phyloP scores from a whole-genome alignment of 2,888 invertebrate species.

The Hydraecia micacea region DNA sequence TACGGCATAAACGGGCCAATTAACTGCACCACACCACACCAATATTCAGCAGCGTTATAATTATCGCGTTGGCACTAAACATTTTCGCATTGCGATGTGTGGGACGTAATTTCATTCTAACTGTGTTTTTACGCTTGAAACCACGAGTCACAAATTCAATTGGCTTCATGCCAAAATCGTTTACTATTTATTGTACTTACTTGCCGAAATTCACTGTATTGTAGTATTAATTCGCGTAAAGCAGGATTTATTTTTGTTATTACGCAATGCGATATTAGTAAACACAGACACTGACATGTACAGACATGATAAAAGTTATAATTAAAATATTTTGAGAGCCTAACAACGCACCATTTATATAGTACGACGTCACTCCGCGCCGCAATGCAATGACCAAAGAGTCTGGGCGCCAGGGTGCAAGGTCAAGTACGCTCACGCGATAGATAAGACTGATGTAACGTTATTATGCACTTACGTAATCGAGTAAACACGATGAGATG shows the following conservation, averaged over 20 bases:
- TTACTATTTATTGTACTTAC: constrained; percentile 52
- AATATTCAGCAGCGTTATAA: constrained; percentile 29
- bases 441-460: constrained; percentile 42
- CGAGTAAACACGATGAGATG: constrained; percentile 31
- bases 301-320: constrained; percentile 15
- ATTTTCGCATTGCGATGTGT: constrained; percentile 44
- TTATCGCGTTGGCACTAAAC: constrained; percentile 38
- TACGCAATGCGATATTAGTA: constrained; percentile 55
- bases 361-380: constrained; percentile 50
- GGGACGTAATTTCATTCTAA: constrained; percentile 51
- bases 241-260: constrained; percentile 34
- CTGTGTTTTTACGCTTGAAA: constrained; percentile 56
- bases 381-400: constrained; percentile 56
- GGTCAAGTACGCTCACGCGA: constrained; percentile 45
- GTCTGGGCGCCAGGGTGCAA: constrained; percentile 55
- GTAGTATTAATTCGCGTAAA: constrained; percentile 58
- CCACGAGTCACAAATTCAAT: constrained; percentile 61
- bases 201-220: constrained; percentile 49
- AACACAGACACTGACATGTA: constrained; percentile 55
- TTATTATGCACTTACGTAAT: constrained; percentile 58
- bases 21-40: constrained; percentile 40
- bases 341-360: constrained; percentile 41
- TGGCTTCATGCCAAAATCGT: constrained; percentile 53
- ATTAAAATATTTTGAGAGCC: constrained; percentile 19
- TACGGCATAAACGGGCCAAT: constrained; percentile 15